Evolutionary conservation across 2,888 invertebrate species (phyloP).

Genomic region (Encarsia formosa): DNA sequence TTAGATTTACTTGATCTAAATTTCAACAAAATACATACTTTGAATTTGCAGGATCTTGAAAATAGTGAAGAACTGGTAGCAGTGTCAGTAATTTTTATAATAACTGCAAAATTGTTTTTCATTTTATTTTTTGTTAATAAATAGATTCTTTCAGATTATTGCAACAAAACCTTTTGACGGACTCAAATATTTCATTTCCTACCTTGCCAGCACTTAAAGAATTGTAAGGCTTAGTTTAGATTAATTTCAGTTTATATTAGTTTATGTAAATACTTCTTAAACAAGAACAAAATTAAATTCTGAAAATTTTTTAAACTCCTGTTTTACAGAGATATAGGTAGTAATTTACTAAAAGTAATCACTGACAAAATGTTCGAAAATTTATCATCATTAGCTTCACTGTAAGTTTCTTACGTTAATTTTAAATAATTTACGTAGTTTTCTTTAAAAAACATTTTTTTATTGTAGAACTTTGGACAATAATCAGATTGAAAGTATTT

Average conservation of each 20-base stretch:
- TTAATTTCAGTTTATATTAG: neutral
- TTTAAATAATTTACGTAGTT: too few relatives aligned
- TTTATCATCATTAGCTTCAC: slow-evolving; percentile 50
- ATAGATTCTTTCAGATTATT: slow-evolving; percentile 46
- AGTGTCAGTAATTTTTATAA: slow-evolving; percentile 52
- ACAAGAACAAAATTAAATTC: too few relatives aligned
- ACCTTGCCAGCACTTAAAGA: slow-evolving; percentile 51
- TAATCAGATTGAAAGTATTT: slow-evolving; percentile 52
- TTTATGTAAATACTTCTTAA: neutral
- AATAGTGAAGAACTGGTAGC: slow-evolving; percentile 48
- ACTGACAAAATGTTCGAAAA: slow-evolving; percentile 51
- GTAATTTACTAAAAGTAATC: slow-evolving; percentile 52
- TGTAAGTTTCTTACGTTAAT: too few relatives aligned
- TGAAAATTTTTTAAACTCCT: too few relatives aligned
- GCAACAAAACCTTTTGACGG: slow-evolving; percentile 53
- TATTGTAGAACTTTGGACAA: slow-evolving; percentile 43
- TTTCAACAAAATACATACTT: slow-evolving; percentile 51
- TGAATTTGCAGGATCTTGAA: slow-evolving; percentile 51
- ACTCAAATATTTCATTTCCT: slow-evolving; percentile 52
- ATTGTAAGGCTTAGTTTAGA: slow-evolving; percentile 51
- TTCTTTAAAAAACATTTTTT: slow-evolving; percentile 8
- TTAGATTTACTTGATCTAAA: slow-evolving; percentile 53
- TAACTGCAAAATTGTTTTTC: slow-evolving; percentile 16
- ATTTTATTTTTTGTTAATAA: slow-evolving; percentile 17
- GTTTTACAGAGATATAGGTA: slow-evolving; percentile 49